Percentiles rank a stretch among this genome's conserved stretches.
Conservation (phyloP, 2,113 vertebrate species). For the Xiphorhynchus elegans region DNA sequence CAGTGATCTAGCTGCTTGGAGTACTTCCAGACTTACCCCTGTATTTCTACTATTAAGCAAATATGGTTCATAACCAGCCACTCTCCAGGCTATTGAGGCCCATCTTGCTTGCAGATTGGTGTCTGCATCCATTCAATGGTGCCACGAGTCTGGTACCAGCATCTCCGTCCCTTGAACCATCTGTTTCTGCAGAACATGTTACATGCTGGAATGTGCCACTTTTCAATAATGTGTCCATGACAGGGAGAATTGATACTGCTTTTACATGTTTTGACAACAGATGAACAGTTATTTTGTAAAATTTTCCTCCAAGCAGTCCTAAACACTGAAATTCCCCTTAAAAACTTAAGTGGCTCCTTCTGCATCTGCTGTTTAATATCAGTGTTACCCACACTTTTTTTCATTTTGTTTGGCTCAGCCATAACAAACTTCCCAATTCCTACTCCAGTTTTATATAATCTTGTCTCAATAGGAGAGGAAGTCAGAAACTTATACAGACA, state of each 20-base stretch:
- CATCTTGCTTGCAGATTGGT: background rate
- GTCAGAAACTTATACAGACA: background rate
- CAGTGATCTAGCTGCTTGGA: background rate
- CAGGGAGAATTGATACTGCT: background rate
- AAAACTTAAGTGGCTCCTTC: background rate
- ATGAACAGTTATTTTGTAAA: background rate
- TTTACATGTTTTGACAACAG: background rate
- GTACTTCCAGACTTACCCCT: background rate
- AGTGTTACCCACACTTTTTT: background rate
- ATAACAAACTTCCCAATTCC: background rate
- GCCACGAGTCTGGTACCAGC: background rate
- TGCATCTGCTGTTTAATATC: background rate
- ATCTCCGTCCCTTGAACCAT: background rate
- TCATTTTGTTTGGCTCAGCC: background rate
- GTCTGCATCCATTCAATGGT: background rate
- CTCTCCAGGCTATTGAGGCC: background rate
- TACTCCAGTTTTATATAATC: background rate
- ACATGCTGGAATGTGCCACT: background rate
- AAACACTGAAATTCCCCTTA: background rate
- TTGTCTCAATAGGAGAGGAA: background rate
- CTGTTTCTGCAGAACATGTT: background rate
- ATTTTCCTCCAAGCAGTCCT: background rate
- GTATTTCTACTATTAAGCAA: background rate
- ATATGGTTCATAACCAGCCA: background rate
- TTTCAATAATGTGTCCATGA: rapidly evolving